Evolutionary conservation across 2,113 vertebrate genomes (phyloP), one percentile per base, ranked within the genome.

Genomic region (Brachypteracias leptosomus): DNA sequence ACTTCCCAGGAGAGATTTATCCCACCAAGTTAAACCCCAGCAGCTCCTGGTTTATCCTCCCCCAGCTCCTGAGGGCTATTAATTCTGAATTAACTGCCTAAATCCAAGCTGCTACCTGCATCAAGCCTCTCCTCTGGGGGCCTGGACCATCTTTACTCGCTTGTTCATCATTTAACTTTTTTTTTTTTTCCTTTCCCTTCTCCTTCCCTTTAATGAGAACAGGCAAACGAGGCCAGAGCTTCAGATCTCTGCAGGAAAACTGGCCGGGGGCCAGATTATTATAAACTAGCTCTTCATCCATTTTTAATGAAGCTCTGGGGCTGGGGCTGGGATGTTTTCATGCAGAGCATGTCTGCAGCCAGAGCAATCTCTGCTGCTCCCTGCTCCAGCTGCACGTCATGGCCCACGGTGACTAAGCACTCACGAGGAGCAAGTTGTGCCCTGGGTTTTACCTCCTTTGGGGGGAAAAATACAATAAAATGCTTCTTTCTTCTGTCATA

Each of bases 291-390:
- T 66, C 78, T 77, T 94, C 85, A 94, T 95, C 94, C 85, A 75
- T 91, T 86, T 93, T 91, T 95, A 95, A 95, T 88, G 93, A 94
- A 78, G 59, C 79, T 59, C 89, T 89, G 11, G 2, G 62, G 78
- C 90, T 92, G 6, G 7, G 46, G 90, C 85, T 54, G 2, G 75
- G 68, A 11, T 54, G 62, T 83, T 92, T 85, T 82, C 28, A 96
- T 90, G 92, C 93, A 35, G 51, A 79, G 82, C 91, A 25, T 67
- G 78, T 92, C 90, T 67, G 67, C 63, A n/a, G 63, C 83, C 13
- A 42, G 88, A 57, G 58, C 47, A 85, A 82, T 19, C 78, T 59
- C 66, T 0, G 3, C 67, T n/a, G 62, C 4, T 16, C 13, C 6
- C 51, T 2, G 38, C 76, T 67, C 22, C 61, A 10, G 81, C 28